phyloP scores from a whole-genome alignment of 2,113 vertebrate species.

The Vulpes ferrilata region DNA sequence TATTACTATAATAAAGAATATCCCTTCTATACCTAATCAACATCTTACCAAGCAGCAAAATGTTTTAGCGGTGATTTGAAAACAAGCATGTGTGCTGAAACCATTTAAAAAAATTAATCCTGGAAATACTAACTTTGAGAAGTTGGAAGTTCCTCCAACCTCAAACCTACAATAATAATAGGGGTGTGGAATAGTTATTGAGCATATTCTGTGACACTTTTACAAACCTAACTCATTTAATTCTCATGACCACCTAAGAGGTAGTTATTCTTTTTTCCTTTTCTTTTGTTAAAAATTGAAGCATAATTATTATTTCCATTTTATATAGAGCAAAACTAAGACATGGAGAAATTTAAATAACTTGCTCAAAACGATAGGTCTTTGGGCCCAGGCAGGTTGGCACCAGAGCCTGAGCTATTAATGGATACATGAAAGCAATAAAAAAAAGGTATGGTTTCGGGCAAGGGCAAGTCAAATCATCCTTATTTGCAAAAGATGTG shows the following conservation, averaged over 20 bases:
- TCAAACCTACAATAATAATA: neutral
- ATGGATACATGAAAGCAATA: neutral
- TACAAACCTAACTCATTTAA: neutral
- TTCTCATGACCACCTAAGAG: neutral
- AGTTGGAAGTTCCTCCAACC: neutral
- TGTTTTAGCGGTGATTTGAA: neutral
- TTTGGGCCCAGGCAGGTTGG: neutral
- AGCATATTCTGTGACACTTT: neutral
- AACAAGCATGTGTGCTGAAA: neutral
- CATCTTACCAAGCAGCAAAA: neutral
- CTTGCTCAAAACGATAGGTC: neutral
- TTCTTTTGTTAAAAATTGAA: neutral
- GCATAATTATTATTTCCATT: neutral
- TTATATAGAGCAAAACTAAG: neutral
- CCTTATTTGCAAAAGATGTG: slow-evolving; percentile 41
- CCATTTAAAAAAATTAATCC: neutral
- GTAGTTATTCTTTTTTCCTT: neutral
- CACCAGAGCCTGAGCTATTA: neutral
- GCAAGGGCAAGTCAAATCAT: neutral
- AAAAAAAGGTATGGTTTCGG: neutral
- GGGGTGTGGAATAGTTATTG: neutral
- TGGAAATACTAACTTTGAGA: slow-evolving; percentile 31
- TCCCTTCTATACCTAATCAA: neutral
- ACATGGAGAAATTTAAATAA: neutral
- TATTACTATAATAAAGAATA: slow-evolving; percentile 7